Conservation (phyloP, 2,888 invertebrate species). For the Eupithecia exiguata region DNA sequence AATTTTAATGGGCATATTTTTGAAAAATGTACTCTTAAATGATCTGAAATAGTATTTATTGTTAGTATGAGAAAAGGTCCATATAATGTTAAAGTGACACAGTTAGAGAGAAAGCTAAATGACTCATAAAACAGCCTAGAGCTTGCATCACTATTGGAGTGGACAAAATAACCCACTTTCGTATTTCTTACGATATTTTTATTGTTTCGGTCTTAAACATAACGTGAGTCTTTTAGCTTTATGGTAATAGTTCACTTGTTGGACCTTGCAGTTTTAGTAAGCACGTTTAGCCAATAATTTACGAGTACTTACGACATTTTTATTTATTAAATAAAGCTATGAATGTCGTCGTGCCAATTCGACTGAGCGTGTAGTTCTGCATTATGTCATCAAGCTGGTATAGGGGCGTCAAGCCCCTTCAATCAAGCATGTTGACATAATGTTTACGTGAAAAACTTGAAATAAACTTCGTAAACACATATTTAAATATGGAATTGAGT, state of each 20-base stretch:
- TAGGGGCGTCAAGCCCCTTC: conserved; percentile 38
- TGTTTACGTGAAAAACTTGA: conserved; percentile 37
- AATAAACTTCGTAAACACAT: conserved; percentile 67
- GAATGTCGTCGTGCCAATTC: conserved; percentile 24
- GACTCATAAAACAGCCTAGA: conserved; percentile 45
- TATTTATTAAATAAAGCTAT: conserved; percentile 29
- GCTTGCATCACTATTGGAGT: conserved; percentile 44
- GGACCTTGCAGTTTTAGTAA: conserved; percentile 26
- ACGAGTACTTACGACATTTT: conserved; percentile 19
- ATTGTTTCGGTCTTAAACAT: conserved; percentile 40
- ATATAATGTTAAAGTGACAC: conserved; percentile 32
- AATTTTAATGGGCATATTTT: conserved; percentile 34
- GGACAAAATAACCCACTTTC: conserved; percentile 46
- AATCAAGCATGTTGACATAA: conserved; percentile 39
- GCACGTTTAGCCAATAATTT: conserved; percentile 38
- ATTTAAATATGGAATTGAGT: conserved; percentile 81
- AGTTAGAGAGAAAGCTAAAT: conserved; percentile 42
- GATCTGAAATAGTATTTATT: conserved; percentile 41
- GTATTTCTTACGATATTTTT: conserved; percentile 40
- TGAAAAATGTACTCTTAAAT: conserved; percentile 38
- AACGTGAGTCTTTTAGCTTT: conserved; percentile 35
- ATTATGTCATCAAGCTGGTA: conserved; percentile 35
- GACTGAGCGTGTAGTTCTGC: conserved; percentile 40
- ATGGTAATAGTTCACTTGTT: conserved; percentile 29
- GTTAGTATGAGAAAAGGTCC: conserved; percentile 13